These are phyloP conservation scores for Alethe diademata DNA, from an alignment of 2,113 vertebrate genomes.

Conservation along the genomic window DNA sequence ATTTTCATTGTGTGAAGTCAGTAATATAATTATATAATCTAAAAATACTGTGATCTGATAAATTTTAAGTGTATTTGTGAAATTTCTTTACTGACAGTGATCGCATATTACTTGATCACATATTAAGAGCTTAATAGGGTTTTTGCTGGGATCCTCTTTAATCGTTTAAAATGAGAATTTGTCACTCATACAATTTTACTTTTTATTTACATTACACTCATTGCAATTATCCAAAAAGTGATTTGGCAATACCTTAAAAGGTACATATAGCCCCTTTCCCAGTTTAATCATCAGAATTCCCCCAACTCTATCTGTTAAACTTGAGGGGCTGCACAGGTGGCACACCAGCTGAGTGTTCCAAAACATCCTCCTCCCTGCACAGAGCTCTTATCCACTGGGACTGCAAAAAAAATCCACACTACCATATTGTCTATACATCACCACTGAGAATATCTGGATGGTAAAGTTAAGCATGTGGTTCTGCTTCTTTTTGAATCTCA, in stretches of 20 bases:
- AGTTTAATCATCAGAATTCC: background rate
- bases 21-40: background rate
- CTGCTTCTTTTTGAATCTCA: background rate
- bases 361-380: background rate
- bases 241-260: background rate
- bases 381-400: background rate
- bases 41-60: background rate
- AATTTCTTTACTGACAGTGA: background rate
- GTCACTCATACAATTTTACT: background rate
- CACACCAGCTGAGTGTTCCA: background rate
- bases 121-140: background rate
- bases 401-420: background rate
- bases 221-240: background rate
- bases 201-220: background rate
- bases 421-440: background rate
- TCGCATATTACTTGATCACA: background rate
- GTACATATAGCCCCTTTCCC: rapidly evolving
- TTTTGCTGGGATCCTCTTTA: background rate
- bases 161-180: background rate
- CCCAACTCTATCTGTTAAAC: background rate
- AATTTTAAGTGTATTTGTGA: background rate
- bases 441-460: background rate
- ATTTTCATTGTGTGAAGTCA: background rate
- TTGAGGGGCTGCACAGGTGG: background rate
- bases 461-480: background rate